Evolutionary conservation across 2,797 vertebrate genomes (phyloP).

Genomic region (Chaetodon trifasciatus): DNA sequence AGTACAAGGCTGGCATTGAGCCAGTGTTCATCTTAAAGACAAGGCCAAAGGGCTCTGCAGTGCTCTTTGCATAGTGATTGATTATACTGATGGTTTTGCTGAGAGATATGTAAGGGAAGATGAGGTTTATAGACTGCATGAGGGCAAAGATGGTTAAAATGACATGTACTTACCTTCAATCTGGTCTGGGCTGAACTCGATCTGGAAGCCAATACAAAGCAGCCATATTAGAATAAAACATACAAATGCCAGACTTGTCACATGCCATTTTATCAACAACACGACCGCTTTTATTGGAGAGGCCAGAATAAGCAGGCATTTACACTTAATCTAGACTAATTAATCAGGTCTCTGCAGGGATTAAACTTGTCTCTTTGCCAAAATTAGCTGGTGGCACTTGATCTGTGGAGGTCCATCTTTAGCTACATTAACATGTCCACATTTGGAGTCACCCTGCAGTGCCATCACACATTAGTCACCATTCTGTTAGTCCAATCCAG

Average conservation of each 20-base stretch:
- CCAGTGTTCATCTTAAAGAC: background rate
- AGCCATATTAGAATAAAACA: slow-evolving; percentile 54
- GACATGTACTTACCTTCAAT: slow-evolving; percentile 81
- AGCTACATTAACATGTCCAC: slow-evolving; percentile 84
- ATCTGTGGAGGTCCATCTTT: slow-evolving; percentile 81
- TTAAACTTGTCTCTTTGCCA: slow-evolving; percentile 62
- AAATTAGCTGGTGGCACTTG: slow-evolving; percentile 71
- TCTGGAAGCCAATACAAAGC: slow-evolving; percentile 74
- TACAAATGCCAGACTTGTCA: slow-evolving; percentile 22
- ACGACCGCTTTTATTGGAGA: slow-evolving; percentile 9
- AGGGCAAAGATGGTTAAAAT: slow-evolving; percentile 5
- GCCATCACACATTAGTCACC: slow-evolving; percentile 41
- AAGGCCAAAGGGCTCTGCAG: background rate
- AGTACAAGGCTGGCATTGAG: background rate
- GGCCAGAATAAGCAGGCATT: background rate
- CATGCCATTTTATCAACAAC: slow-evolving; percentile 15
- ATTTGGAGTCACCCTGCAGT: slow-evolving; percentile 79
- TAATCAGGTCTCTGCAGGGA: slow-evolving; percentile 42
- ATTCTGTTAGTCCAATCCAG: slow-evolving; percentile 59
- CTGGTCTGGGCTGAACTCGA: slow-evolving; percentile 85
- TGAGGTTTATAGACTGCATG: slow-evolving; percentile 12
- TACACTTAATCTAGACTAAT: slow-evolving; percentile 33
- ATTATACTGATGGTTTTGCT: background rate
- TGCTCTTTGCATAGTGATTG: background rate
- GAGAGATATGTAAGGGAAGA: background rate